Base-by-base conservation (phyloP, 2,797 vertebrate genomes). In the Sebastes diploproa region DNA sequence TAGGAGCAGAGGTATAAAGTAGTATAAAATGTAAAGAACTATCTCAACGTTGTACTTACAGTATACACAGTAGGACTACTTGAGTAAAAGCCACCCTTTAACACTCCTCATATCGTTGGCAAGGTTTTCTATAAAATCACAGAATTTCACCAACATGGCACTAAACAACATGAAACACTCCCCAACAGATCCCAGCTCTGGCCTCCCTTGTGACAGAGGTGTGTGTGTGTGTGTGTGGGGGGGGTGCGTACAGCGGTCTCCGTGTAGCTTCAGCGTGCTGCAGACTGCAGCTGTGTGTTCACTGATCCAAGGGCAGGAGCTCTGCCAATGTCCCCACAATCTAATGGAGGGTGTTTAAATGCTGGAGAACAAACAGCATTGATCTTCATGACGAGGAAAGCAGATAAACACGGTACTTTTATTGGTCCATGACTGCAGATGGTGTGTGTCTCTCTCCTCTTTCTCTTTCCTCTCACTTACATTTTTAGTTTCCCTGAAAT, bases 321-420 rank as follows among this genome's bases (percentile, higher is more conserved):
- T 58, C 60, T 78, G 81, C 83, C 82, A 78, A 34, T 50, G 65
- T 86, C 80, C 86, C 72, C 77, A 81, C 72, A 77, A 75, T 85
- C 67, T 52, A 67, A 27, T 78, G 52, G 59, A 84, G 66, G 76
- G 91, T 86, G 83, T 87, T 87, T 85, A 70, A 52, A 34, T 72
- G 83, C 81, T 70, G 71, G 52, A 85, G 84, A 89, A 86, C 87
- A 81, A 89, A 87, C 86, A 82, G 77, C 76, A 87, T 90, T 82
- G 62, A 89, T 88, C 85, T 87, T 86, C 71, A 81, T 74, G 81
- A 87, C 1, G 38, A 83, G 75, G 67, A 67, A 16, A 65, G 64
- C 30, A 67, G 71, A 82, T 23, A 62, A 13, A 81, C 23, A 61
- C 20, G 13, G 29, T 23, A 2, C 20, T 71, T 75, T 81, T 13